Evolutionary conservation across 2,797 vertebrate genomes (phyloP), one percentile per base, ranked within the genome.

Genomic region (Luscinia luscinia): DNA sequence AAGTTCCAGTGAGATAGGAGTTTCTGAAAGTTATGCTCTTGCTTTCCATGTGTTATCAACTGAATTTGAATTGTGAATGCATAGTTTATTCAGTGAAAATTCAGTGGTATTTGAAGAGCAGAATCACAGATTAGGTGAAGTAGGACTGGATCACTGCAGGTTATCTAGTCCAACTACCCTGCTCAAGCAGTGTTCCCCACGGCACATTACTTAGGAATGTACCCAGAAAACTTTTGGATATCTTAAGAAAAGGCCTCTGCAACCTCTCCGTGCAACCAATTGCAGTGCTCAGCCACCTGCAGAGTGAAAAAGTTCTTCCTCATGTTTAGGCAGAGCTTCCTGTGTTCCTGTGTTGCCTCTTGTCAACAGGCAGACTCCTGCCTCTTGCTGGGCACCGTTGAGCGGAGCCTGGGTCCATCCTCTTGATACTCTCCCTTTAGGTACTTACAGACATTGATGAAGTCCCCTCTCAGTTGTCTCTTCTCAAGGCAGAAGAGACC

Each of bases 401-500:
- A n/a, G 38, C 26, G 38, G 43, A 28, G 8, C 24, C 23, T 43
- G 57, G 16, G 16, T 49, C 32, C 32, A 18, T 57, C 19, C 16
- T 68, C 32, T 45, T 45, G 36, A 30, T 6, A 30, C 24, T 1
- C 3, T 70, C 15, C 12, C 30, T 77, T 70, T 51, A 63, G 51
- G 38, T 51, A 40, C 14, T 51, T 7, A 14, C 5, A 34, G 30
- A 14, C 9, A 7, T 15, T 22, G 14, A 6, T 38, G 18, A 40
- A 2, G 17, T 34, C 4, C 4, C 2, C 13, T 38, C 43, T 57
- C 23, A 15, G 9, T 3, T 1, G 0, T 30, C 23, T 62, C 28
- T 57, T 75, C 20, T 77, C 9, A 2, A 63, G 17, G 24, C 12
- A 51, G 14, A 76, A 5, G 5, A 49, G 36, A 8, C 28, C 27